A percentile compares a stretch with the other conserved stretches of the same genome.
phyloP scores from a whole-genome alignment of 1,140 invertebrate species.

The Paraescarpia echinospica region DNA sequence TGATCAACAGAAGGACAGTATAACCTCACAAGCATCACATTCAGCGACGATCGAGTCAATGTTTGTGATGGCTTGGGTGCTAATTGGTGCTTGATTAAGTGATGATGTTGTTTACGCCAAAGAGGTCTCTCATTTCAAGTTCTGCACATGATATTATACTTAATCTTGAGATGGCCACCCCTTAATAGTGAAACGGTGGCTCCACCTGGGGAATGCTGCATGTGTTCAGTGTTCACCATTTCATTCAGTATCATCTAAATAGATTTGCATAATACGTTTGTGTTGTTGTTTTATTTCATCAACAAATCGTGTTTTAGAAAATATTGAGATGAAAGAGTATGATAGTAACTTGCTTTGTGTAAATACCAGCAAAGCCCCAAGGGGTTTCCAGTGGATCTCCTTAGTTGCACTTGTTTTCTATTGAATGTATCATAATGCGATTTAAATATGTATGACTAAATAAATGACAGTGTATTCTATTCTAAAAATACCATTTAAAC shows the following conservation, averaged over 20 bases:
- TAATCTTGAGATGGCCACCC: neutral
- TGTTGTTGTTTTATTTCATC: too few species aligned
- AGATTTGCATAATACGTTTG: neutral
- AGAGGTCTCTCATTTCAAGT: neutral
- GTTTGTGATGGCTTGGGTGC: neutral
- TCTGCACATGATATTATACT: neutral
- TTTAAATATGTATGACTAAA: too few species aligned
- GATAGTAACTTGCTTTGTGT: too few species aligned
- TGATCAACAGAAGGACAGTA: conserved; percentile 6
- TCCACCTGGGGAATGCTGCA: neutral
- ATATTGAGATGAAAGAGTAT: too few species aligned
- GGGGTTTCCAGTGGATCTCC: too few species aligned
- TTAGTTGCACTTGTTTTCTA: too few species aligned
- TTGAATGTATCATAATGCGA: too few species aligned
- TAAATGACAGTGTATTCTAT: too few species aligned
- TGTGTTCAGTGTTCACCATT: neutral
- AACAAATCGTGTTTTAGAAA: too few species aligned
- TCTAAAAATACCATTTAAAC: too few species aligned
- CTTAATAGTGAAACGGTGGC: neutral
- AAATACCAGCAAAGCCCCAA: too few species aligned
- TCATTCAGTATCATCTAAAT: neutral
- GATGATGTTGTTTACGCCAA: neutral
- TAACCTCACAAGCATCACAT: neutral
- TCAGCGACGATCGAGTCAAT: neutral
- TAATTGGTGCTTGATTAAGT: neutral